These are phyloP conservation scores for Heliconius melpomene DNA, from an alignment of 1,140 invertebrate genomes.

Conservation along the genomic window DNA sequence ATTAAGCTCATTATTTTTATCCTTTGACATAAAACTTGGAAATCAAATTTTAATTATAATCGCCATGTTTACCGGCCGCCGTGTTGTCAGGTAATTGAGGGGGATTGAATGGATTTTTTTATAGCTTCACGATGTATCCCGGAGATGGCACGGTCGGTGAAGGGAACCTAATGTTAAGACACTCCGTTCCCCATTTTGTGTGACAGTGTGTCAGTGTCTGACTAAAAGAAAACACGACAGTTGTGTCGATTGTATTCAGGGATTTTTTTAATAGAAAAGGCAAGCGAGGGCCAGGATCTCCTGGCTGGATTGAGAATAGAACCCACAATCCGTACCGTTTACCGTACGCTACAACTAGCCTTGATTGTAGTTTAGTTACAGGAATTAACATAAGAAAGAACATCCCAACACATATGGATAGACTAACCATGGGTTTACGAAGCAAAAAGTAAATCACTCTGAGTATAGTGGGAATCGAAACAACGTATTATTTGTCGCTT, in stretches of 20 bases:
- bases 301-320: no score
- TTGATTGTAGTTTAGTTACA: neutral
- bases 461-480: neutral
- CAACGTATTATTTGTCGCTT: conserved; percentile 1
- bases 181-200: neutral
- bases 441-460: conserved; percentile 4
- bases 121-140: neutral
- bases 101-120: neutral
- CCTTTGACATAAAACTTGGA: neutral
- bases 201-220: no score
- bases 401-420: neutral
- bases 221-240: no score
- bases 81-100: neutral
- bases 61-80: neutral
- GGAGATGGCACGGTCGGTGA: neutral
- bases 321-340: no score
- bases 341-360: no score
- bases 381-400: neutral
- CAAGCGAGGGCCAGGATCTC: no score
- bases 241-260: no score
- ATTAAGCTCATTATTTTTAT: conserved; percentile 1
- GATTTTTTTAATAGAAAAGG: no score
- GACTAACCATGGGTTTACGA: neutral
- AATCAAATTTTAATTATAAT: conserved; percentile 7
- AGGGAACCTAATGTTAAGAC: neutral